Conservation (phyloP, 2,113 vertebrate species). For the Strigops habroptila region DNA sequence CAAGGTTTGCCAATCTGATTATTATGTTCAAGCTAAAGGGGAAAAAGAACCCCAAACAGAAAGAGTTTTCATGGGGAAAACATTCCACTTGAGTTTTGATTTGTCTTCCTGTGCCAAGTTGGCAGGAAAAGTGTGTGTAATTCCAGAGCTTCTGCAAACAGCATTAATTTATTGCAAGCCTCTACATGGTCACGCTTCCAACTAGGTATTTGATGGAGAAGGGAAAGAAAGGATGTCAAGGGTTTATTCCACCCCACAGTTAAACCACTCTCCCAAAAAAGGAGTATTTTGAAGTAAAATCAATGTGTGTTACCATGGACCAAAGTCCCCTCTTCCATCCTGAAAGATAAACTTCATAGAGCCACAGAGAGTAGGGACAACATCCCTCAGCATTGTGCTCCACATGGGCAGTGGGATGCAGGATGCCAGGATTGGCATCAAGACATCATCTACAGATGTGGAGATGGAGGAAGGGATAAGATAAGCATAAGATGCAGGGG, state of each 20-base stretch:
- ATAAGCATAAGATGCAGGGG: not conserved
- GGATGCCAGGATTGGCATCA: not conserved
- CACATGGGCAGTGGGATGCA: not conserved
- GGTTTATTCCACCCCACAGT: not conserved
- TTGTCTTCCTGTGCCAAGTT: conserved; percentile 12
- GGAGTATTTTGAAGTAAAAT: not conserved
- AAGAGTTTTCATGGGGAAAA: not conserved
- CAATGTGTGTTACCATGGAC: not conserved
- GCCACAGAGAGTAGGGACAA: not conserved
- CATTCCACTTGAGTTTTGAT: not conserved
- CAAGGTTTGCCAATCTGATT: not conserved
- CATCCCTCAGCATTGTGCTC: not conserved
- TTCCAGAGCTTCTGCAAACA: conserved; percentile 15
- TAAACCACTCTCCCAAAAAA: not conserved
- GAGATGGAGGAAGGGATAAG: not conserved
- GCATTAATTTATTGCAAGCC: conserved; percentile 35
- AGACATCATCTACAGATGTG: accelerated
- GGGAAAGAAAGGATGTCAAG: not conserved
- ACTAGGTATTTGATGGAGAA: not conserved
- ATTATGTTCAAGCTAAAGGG: not conserved
- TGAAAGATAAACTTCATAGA: not conserved
- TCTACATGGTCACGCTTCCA: not conserved
- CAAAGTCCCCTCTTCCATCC: too few species aligned
- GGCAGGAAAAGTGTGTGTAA: not conserved
- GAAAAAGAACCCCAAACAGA: not conserved